A percentile compares a stretch with the other conserved stretches of the same genome.
These are phyloP conservation scores for Myotis myotis DNA, from an alignment of 2,797 vertebrate species.

Conservation along the genomic window DNA sequence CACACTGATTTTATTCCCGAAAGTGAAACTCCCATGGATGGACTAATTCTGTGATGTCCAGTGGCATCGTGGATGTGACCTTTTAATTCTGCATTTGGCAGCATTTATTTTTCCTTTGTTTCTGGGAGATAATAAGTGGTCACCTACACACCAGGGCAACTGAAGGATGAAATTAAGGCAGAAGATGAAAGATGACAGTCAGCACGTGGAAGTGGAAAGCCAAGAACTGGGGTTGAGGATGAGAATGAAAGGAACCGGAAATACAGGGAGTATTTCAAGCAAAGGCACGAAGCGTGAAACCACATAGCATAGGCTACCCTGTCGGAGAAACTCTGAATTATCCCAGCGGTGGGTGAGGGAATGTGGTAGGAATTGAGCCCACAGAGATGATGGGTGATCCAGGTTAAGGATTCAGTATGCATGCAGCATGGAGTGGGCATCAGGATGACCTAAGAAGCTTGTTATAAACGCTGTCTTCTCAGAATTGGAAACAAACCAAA, in stretches of 20 bases:
- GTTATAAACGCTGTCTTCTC: not conserved
- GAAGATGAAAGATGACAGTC: not conserved
- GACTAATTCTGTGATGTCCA: not conserved
- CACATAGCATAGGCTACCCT: too few relatives aligned
- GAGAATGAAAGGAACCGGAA: not conserved
- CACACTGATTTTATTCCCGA: not conserved
- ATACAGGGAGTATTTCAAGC: not conserved
- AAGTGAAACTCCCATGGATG: not conserved
- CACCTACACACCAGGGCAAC: not conserved
- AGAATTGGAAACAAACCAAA: not conserved
- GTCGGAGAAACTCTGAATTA: not conserved
- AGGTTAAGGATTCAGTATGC: not conserved
- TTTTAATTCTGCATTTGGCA: not conserved
- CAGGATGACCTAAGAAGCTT: not conserved
- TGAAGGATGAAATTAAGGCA: not conserved
- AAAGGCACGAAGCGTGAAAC: not conserved
- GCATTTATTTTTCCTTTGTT: not conserved
- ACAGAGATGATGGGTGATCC: not conserved
- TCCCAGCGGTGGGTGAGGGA: not conserved
- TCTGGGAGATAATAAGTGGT: not conserved
- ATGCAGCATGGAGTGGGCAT: not conserved
- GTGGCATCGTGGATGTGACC: not conserved
- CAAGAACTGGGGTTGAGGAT: too few relatives aligned
- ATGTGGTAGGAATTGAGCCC: not conserved
- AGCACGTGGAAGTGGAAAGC: not conserved